These are phyloP conservation scores for Lethrus apterus DNA, from an alignment of 1,140 invertebrate genomes.

Conservation along the genomic window DNA sequence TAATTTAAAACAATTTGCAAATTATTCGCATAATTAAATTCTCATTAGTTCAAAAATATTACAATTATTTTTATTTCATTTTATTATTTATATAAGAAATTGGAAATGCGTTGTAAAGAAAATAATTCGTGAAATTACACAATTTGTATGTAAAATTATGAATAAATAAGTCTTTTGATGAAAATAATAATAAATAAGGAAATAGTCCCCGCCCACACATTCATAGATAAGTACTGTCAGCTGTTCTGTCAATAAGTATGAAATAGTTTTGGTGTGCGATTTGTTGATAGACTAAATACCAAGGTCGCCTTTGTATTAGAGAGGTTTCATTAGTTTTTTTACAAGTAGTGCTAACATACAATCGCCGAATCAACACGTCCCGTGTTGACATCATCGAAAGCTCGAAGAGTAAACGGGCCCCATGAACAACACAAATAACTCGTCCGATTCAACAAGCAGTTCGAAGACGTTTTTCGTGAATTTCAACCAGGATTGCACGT, in stretches of 20 bases:
- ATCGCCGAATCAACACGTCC: constrained; percentile 6
- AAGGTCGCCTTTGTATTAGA: constrained; percentile 21
- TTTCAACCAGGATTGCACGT: constrained; percentile 23
- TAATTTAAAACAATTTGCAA: no score
- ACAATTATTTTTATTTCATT: no score
- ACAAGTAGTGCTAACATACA: constrained; percentile 4
- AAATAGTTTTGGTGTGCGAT: constrained; percentile 14
- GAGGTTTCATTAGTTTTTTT: neutral
- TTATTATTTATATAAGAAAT: no score
- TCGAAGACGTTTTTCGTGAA: constrained; percentile 18
- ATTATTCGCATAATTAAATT: no score
- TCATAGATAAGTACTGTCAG: no score
- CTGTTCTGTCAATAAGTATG: constrained; percentile 21
- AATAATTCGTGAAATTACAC: no score
- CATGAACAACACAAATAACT: constrained; percentile 20
- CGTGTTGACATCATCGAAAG: constrained; percentile 14
- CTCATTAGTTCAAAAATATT: no score
- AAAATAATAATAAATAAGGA: no score
- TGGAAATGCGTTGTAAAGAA: no score
- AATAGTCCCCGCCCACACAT: no score
- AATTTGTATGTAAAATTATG: no score
- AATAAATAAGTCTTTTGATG: no score
- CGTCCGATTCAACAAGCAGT: constrained; percentile 17
- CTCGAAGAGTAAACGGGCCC: constrained; percentile 11
- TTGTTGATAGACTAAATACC: constrained; percentile 20